Evolutionary conservation across 2,888 invertebrate species (phyloP).

Genomic region (Orchestes rusci): DNA sequence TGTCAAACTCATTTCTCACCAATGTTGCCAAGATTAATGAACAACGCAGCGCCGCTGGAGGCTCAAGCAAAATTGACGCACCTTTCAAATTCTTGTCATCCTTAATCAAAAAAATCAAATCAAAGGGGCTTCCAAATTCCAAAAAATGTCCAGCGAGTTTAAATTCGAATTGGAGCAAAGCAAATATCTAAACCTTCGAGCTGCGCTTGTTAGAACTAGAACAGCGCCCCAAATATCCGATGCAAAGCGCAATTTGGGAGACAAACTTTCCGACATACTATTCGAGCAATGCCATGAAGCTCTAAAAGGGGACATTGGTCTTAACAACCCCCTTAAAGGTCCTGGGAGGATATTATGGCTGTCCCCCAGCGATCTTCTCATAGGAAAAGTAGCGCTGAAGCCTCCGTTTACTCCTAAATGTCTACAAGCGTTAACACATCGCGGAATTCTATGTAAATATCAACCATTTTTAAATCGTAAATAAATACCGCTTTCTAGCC

Average conservation of each 20-base stretch:
- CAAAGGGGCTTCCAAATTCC: too few relatives aligned
- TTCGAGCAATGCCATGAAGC: conserved; percentile 35
- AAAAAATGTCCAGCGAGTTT: too few relatives aligned
- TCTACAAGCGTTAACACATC: conserved; percentile 41
- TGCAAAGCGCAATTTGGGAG: conserved; percentile 36
- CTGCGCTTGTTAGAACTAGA: conserved; percentile 27
- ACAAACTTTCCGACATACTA: conserved; percentile 37
- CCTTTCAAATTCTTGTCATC: too few relatives aligned
- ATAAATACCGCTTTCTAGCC: conserved; percentile 28
- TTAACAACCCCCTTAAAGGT: conserved; percentile 37
- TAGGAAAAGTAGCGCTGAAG: conserved; percentile 41
- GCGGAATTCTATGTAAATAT: conserved; percentile 40
- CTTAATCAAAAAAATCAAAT: too few relatives aligned
- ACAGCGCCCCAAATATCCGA: conserved; percentile 40
- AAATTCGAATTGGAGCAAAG: conserved; percentile 28
- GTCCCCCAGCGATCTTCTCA: conserved; percentile 43
- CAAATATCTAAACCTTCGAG: conserved; percentile 31
- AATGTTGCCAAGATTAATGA: too few relatives aligned
- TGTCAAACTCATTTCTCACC: too few relatives aligned
- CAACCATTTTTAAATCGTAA: background rate
- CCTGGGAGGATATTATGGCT: conserved; percentile 41
- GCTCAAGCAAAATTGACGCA: too few relatives aligned
- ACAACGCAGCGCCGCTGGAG: too few relatives aligned
- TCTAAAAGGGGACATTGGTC: conserved; percentile 35
- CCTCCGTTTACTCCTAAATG: conserved; percentile 41